Base-by-base conservation (phyloP, 2,888 invertebrate species). In the Mesopsocus fuscifrons region DNA sequence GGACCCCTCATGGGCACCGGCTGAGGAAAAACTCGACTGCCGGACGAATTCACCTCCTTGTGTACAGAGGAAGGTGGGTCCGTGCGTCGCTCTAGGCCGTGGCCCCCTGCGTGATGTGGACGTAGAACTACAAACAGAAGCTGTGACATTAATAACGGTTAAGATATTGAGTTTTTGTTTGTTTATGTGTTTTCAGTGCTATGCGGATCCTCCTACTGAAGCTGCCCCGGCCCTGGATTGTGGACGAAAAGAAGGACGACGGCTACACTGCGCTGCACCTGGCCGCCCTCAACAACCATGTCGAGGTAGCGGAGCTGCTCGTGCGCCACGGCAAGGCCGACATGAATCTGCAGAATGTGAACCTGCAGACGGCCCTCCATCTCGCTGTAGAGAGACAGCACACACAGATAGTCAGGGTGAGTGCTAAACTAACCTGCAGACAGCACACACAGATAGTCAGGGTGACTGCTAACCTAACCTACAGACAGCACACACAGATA, bases 241-340 rank as follows among this genome's bases (percentile, higher is more conserved):
- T 95, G 45, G 95, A 97, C 61, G 95, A 97, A 65, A 94, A 92
- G 55, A 97, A 97, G 59, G 95, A 95, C 60, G 95, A 97, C 57
- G 95, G 95, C 2, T 94, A 94, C 65, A 92, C 95, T 0, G 94
- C 95, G 1, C 69, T 95, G 17, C 94, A 95, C 63, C 69, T 95
- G 51, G 94, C 94, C 0, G 91, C 94, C 0, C 74, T 95, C 23
- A 95, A 95, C 65, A 94, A 94, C 65, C 94, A 95, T 63, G 85
- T 91, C 1, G 91, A 94, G 64, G 94, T 95, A 32, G 92, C 91
- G 0, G 91, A 92, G 61, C 69, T 85, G 50, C 68, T 95, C 49
- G 82, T 88, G 6, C 75, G 81, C 44, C 72, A 74, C 58, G 94
- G 91, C 41, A 83, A 85, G 53, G 92, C 94, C 8, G 81, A 91